Conservation (phyloP, 1,140 invertebrate species). For the Tigriopus japonicus region DNA sequence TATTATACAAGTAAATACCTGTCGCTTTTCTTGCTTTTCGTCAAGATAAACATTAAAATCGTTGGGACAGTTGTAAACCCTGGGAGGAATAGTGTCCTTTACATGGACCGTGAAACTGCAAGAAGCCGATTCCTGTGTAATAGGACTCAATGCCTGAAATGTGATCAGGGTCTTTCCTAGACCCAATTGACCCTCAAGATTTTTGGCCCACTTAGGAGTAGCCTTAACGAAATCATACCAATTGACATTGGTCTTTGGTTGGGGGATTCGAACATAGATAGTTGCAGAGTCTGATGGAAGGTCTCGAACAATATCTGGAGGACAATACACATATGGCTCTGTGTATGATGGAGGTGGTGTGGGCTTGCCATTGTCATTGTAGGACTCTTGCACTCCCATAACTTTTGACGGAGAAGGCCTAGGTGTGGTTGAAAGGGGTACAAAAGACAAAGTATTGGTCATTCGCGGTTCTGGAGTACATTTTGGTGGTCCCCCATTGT, state of each 20-base stretch:
- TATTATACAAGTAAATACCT: too few species aligned
- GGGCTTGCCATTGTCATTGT: too few species aligned
- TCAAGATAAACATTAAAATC: slow-evolving; percentile 38
- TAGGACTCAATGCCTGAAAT: slow-evolving; percentile 38
- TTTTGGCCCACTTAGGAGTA: slow-evolving; percentile 40
- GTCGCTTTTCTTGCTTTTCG: slow-evolving; percentile 21
- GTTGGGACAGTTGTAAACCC: slow-evolving; percentile 37
- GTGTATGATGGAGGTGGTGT: too few species aligned
- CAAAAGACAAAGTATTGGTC: too few species aligned
- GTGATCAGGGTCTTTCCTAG: slow-evolving; percentile 35
- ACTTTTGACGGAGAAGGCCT: too few species aligned
- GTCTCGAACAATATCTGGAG: neutral
- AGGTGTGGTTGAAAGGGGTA: too few species aligned
- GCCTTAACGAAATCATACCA: slow-evolving; percentile 41
- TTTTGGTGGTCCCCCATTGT: neutral
- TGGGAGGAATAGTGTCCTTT: slow-evolving; percentile 37
- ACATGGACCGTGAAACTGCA: slow-evolving; percentile 41
- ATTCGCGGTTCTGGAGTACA: neutral
- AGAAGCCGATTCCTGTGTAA: slow-evolving; percentile 32
- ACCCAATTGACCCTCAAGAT: slow-evolving; percentile 37
- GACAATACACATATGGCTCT: neutral
- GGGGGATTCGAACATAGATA: slow-evolving; percentile 36
- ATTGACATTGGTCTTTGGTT: slow-evolving; percentile 45
- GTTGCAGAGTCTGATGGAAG: slow-evolving; percentile 22
- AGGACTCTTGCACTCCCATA: too few species aligned